These are phyloP conservation scores for Otus sunia DNA, from an alignment of 2,113 vertebrate genomes.

Conservation along the genomic window DNA sequence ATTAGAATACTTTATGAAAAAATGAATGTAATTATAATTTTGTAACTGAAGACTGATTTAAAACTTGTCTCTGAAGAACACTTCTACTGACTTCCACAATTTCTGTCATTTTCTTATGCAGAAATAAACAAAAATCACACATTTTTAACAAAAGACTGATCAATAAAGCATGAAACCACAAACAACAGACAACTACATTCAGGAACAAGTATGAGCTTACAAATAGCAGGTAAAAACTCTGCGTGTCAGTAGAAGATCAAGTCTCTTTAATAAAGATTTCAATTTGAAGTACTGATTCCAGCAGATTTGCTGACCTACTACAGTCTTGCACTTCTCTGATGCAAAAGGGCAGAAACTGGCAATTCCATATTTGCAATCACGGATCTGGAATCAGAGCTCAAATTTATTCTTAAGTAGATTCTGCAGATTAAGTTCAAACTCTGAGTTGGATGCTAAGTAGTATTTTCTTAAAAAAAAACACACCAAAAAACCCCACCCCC, in stretches of 20 bases:
- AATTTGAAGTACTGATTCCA: slow-evolving; percentile 32
- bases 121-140: not conserved
- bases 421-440: not conserved
- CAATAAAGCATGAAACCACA: slow-evolving; percentile 9
- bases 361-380: not conserved
- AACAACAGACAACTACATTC: slow-evolving; percentile 13
- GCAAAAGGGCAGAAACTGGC: not conserved
- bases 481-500: not conserved
- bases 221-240: not conserved
- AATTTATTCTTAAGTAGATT: not conserved
- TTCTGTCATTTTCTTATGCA: not conserved
- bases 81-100: not conserved
- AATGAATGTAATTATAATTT: not conserved
- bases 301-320: not conserved
- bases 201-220: not conserved
- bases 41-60: not conserved
- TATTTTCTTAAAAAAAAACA: not conserved
- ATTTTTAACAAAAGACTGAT: slow-evolving; percentile 3
- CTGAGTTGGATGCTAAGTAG: not conserved
- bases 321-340: not conserved
- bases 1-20: not conserved
- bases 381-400: slow-evolving; percentile 1
- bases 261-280: not conserved
- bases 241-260: not conserved
- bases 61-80: not conserved